Conservation (phyloP, 2,888 invertebrate genomes). For the Bugula neritina region DNA sequence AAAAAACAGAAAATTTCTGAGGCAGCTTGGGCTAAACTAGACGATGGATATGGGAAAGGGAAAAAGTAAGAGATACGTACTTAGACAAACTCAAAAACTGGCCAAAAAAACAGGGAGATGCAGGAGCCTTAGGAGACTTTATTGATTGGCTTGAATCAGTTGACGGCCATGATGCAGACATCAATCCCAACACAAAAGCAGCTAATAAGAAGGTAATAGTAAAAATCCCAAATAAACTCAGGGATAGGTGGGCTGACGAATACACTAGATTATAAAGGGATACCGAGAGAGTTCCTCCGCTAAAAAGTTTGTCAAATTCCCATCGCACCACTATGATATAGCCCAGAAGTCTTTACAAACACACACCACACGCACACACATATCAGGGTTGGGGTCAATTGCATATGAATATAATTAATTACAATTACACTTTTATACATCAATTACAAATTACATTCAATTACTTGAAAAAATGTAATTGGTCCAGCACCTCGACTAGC, state of each 20-base stretch:
- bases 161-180: not conserved
- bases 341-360: no score
- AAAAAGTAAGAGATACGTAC: slow-evolving; percentile 1
- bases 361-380: no score
- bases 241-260: slow-evolving; percentile 2
- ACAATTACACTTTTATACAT: no score
- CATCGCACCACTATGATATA: slow-evolving; percentile 16
- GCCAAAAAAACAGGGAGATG: slow-evolving; percentile 1
- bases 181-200: slow-evolving; percentile 13
- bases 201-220: slow-evolving; percentile 19
- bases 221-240: not conserved
- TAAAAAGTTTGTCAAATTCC: not conserved
- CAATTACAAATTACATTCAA: no score
- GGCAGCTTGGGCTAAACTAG: slow-evolving; percentile 11
- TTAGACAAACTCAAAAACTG: slow-evolving; percentile 17
- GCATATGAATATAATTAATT: no score
- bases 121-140: slow-evolving; percentile 5
- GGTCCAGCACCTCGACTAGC: no score
- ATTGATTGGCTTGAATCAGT: slow-evolving; percentile 17
- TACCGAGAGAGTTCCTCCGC: not conserved
- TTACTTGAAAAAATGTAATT: no score
- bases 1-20: not conserved
- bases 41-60: slow-evolving; percentile 20
- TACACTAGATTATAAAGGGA: slow-evolving; percentile 7
- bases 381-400: no score